A percentile compares a stretch with the other conserved stretches of the same genome.
Evolutionary conservation across 35 echinoderm and acorn worm genomes (phyloP).

Genomic region (Lytechinus variegatus): DNA sequence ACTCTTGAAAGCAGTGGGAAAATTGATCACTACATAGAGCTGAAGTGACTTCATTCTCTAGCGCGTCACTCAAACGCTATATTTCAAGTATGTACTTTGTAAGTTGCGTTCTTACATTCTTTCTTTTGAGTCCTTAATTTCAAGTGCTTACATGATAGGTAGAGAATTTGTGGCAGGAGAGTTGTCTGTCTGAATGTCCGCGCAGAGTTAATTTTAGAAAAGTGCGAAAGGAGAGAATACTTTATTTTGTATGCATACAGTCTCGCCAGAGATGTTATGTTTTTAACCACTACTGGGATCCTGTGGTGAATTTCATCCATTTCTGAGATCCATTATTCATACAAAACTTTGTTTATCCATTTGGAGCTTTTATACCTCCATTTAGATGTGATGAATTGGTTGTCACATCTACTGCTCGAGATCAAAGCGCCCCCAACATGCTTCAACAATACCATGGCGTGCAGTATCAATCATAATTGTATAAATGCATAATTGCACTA

Average conservation of each 20-base stretch:
- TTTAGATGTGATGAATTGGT: neutral
- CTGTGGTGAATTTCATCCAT: neutral
- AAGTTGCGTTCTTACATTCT: neutral
- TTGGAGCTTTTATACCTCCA: neutral
- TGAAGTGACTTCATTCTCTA: conserved; percentile 11
- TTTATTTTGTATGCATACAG: neutral
- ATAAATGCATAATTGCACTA: neutral
- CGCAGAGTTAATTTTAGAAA: neutral
- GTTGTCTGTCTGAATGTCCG: neutral
- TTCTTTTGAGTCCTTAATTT: conserved; percentile 12
- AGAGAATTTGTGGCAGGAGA: neutral
- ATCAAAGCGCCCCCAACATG: neutral
- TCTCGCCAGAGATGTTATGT: neutral
- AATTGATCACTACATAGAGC: neutral
- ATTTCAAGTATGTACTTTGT: neutral
- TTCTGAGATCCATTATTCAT: neutral
- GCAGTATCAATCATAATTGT: conserved; percentile 19
- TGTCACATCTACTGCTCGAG: neutral
- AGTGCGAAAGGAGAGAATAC: neutral
- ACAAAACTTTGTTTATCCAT: neutral
- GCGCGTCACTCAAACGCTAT: neutral
- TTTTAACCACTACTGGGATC: neutral
- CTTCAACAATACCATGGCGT: neutral
- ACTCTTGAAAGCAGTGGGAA: neutral
- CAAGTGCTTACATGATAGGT: neutral